phyloP scores from a whole-genome alignment of 2,113 vertebrate genomes.

The cat (Felis catus) region F.catus_Fca126_mat1.0 CM031418.1:37804001-37804500 shows the following conservation, averaged over 20 bases:
- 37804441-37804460: background rate
- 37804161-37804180: background rate
- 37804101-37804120: background rate
- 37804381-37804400: background rate
- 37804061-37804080: too few species aligned
- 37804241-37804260: background rate
- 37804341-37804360: background rate
- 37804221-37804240: background rate
- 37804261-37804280: background rate
- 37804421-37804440: background rate
- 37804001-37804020: too few species aligned
- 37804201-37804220: background rate
- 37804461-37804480: background rate
- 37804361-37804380: background rate
- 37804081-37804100: background rate
- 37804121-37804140: rapidly evolving
- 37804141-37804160: background rate
- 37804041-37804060: too few species aligned
- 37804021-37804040: too few species aligned
- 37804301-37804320: background rate
- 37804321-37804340: background rate
- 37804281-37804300: background rate
- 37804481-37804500: background rate
- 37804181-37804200: rapidly evolving
- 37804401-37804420: background rate